phyloP scores from a whole-genome alignment of 2,888 invertebrate genomes.

The Anthophora plumipes region DNA sequence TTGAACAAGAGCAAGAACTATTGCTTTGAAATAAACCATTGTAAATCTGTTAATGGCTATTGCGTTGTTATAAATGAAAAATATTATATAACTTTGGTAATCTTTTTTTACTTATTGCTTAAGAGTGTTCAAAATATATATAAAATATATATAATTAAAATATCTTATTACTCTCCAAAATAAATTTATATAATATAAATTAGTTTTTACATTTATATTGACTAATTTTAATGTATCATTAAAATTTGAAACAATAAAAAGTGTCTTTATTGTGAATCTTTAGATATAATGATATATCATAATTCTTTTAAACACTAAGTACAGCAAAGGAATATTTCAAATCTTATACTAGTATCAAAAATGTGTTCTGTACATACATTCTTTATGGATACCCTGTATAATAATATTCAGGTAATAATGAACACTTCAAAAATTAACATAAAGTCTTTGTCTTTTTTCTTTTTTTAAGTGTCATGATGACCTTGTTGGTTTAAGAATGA shows the following conservation, averaged over 20 bases:
- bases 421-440: constrained; percentile 42
- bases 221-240: constrained; percentile 3
- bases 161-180: not conserved
- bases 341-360: constrained; percentile 41
- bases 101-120: constrained; percentile 18
- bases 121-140: constrained; percentile 46
- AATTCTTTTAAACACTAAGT: constrained; percentile 26
- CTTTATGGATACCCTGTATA: constrained; percentile 51
- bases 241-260: constrained; percentile 9
- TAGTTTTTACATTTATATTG: not conserved
- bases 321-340: constrained; percentile 31
- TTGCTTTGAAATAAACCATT: constrained; percentile 25
- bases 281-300: constrained; percentile 6
- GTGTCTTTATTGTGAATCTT: not conserved
- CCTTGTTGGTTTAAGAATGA: constrained; percentile 93
- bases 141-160: constrained; percentile 26
- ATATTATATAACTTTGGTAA: constrained; percentile 33
- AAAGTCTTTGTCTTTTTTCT: constrained; percentile 16
- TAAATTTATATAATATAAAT: constrained; percentile 4
- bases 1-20: not conserved
- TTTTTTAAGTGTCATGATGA: constrained; percentile 81
- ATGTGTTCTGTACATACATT: constrained; percentile 44
- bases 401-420: constrained; percentile 45
- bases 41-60: constrained; percentile 12
- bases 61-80: constrained; percentile 16